A percentile compares a stretch with the other conserved stretches of the same genome.
Evolutionary conservation across 2,888 invertebrate genomes (phyloP).

Genomic region (Pachydiplax longipennis): DNA sequence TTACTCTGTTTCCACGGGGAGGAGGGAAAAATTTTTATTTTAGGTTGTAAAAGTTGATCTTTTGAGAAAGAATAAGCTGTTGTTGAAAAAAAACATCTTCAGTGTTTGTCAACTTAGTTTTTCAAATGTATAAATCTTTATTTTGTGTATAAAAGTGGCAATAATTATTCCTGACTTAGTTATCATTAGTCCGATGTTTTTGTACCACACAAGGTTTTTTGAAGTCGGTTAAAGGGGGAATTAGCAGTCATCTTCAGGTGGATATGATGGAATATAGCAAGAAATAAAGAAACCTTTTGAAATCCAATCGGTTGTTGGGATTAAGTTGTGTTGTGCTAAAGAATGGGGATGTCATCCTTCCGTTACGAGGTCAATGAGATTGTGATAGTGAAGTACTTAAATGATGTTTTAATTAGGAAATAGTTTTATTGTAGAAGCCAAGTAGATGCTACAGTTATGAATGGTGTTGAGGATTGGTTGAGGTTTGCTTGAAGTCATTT

Average conservation of each 20-base stretch:
- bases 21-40: neutral
- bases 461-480: neutral
- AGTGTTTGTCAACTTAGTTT: neutral
- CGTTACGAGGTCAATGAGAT: conserved; percentile 37
- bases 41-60: neutral
- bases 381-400: conserved; percentile 43
- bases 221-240: neutral
- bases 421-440: conserved; percentile 28
- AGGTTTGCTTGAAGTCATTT: neutral
- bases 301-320: neutral
- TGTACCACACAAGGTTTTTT: neutral
- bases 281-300: neutral
- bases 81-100: conserved; percentile 24
- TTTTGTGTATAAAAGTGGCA: conserved; percentile 43
- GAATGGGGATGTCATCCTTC: conserved; percentile 7
- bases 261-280: neutral
- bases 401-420: neutral
- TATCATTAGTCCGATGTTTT: neutral
- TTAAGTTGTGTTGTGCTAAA: conserved; percentile 11
- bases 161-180: conserved; percentile 34
- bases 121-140: conserved; percentile 30
- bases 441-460: conserved; percentile 26
- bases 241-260: conserved; percentile 4
- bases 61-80: neutral
- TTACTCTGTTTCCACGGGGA: conserved; percentile 14